phyloP scores from a whole-genome alignment of 2,797 vertebrate genomes.

The Bovichtus diacanthus region DNA sequence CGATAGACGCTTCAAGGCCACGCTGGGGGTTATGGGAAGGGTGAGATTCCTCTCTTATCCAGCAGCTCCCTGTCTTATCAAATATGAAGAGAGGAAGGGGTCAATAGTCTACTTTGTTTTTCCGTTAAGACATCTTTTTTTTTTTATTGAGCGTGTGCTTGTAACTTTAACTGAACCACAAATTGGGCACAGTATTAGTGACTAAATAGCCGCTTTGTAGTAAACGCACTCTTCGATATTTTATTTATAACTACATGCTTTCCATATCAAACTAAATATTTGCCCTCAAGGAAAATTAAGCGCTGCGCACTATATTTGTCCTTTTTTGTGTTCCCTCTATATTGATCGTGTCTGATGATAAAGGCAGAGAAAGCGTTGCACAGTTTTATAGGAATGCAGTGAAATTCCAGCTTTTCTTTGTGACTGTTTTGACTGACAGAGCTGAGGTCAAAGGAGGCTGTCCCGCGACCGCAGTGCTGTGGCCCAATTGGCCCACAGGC shows the following conservation, averaged over 20 bases:
- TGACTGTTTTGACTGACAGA: conserved; percentile 56
- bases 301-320: conserved; percentile 13
- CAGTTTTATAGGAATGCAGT: conserved; percentile 50
- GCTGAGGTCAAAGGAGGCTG: conserved; percentile 50
- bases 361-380: conserved; percentile 15
- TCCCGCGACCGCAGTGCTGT: conserved; percentile 39
- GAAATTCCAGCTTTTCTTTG: conserved; percentile 57
- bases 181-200: conserved; percentile 6
- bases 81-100: conserved; percentile 32
- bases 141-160: conserved; percentile 1
- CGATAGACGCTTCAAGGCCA: conserved; percentile 53
- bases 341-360: conserved; percentile 18
- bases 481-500: conserved; percentile 7
- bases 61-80: conserved; percentile 34
- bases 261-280: conserved; percentile 35
- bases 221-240: conserved; percentile 32
- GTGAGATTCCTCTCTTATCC: conserved; percentile 57
- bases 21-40: conserved; percentile 71
- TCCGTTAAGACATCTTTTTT: conserved; percentile 10
- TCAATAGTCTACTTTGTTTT: conserved; percentile 37
- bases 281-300: conserved; percentile 32
- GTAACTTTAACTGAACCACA: conserved; percentile 39
- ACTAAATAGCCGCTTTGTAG: conserved; percentile 58
- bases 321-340: not conserved
- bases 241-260: conserved; percentile 10